Conservation (phyloP, 2,888 invertebrate genomes). For the Sipha maydis region DNA sequence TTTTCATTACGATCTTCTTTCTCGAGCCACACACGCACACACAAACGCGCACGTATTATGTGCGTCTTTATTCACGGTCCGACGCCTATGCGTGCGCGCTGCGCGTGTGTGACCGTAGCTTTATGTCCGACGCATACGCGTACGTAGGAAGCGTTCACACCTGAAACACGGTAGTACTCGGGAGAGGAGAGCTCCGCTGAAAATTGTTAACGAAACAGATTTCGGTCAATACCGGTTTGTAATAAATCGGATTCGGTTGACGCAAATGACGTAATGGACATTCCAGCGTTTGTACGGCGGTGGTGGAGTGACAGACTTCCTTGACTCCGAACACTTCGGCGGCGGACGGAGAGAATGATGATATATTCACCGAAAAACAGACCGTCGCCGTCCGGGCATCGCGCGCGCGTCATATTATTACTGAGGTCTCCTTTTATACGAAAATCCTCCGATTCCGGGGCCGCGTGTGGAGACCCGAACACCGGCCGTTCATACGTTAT, state of each 20-base stretch:
- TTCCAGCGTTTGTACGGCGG: neutral
- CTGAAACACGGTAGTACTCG: neutral
- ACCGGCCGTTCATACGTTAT: too few species aligned
- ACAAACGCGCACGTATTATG: neutral
- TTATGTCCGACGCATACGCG: neutral
- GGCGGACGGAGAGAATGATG: neutral
- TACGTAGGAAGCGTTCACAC: constrained; percentile 53
- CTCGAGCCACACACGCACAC: neutral
- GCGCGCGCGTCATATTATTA: neutral
- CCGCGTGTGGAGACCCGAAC: too few species aligned
- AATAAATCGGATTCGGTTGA: constrained; percentile 49
- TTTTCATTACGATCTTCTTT: constrained; percentile 33
- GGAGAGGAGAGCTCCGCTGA: neutral
- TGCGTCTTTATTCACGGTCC: constrained; percentile 42
- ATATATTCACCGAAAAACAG: neutral
- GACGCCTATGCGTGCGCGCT: constrained; percentile 33
- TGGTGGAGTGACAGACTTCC: neutral
- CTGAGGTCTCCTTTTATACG: too few species aligned
- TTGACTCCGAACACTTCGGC: neutral
- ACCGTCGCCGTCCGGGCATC: neutral
- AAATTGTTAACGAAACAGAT: constrained; percentile 8
- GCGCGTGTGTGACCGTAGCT: constrained; percentile 36
- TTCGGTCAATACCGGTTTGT: constrained; percentile 57
- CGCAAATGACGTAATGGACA: constrained; percentile 36
- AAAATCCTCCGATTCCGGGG: too few species aligned